A percentile compares a stretch with the other conserved stretches of the same genome.
Conservation (phyloP, 2,113 vertebrate species). For the Acanthochromis polyacanthus region DNA sequence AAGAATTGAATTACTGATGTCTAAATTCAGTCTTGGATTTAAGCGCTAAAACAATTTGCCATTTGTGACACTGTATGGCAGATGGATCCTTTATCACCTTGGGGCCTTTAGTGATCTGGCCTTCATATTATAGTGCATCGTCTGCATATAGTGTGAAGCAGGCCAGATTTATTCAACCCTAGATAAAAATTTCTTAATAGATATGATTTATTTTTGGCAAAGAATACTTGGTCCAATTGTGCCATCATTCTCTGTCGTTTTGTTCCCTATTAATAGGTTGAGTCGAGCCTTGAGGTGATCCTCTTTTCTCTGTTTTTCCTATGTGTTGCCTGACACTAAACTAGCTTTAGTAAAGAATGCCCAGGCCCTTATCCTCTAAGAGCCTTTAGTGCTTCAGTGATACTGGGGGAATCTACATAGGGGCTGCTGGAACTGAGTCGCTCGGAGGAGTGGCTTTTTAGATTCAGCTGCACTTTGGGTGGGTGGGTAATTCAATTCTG, state of each 20-base stretch:
- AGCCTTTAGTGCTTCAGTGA: slow-evolving; percentile 53
- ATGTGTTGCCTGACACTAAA: slow-evolving; percentile 36
- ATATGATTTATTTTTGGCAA: background rate
- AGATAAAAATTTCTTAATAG: too few species aligned
- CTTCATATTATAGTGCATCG: slow-evolving; percentile 1
- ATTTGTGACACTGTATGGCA: background rate
- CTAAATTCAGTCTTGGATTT: too few species aligned
- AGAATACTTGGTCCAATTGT: background rate
- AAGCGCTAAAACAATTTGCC: too few species aligned
- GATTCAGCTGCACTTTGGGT: slow-evolving; percentile 58
- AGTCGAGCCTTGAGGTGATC: slow-evolving; percentile 14
- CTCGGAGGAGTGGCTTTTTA: slow-evolving; percentile 57
- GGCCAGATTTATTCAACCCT: too few species aligned
- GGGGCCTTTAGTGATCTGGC: background rate
- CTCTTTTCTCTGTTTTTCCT: slow-evolving; percentile 21
- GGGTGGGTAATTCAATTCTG: slow-evolving; percentile 71
- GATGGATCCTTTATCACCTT: background rate
- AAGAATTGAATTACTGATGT: too few species aligned
- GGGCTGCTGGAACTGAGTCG: slow-evolving; percentile 41
- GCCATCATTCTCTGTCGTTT: background rate
- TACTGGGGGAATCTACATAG: slow-evolving; percentile 47
- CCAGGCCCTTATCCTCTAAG: slow-evolving; percentile 43
- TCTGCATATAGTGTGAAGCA: slow-evolving; percentile 20
- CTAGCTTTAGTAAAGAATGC: slow-evolving; percentile 41
- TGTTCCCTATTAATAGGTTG: slow-evolving; percentile 6